Percentiles rank a stretch among this genome's conserved stretches.
These are phyloP conservation scores for Sympetrum striolatum DNA, from an alignment of 2,888 invertebrate genomes.

Conservation along the genomic window DNA sequence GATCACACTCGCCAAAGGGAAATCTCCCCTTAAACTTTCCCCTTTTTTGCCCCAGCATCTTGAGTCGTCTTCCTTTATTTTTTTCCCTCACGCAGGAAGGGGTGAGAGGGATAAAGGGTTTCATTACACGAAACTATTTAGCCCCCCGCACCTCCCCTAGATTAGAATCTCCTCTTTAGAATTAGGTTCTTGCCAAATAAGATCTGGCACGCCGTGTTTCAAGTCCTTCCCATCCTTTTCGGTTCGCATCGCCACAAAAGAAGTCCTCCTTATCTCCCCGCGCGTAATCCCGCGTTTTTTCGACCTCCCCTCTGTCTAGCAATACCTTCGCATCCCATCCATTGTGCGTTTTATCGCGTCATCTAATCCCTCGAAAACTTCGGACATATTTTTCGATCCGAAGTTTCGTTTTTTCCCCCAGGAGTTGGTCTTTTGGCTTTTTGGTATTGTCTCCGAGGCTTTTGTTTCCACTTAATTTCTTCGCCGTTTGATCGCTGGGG, in stretches of 20 bases:
- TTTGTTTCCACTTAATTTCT: slow-evolving; percentile 10
- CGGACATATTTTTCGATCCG: neutral
- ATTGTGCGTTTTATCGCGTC: slow-evolving; percentile 20
- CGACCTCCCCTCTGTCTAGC: neutral
- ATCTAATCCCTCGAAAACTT: slow-evolving; percentile 18
- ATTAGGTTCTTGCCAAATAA: slow-evolving; percentile 41
- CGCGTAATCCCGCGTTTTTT: neutral
- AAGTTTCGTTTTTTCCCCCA: neutral
- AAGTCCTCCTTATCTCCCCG: neutral
- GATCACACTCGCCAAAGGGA: slow-evolving; percentile 34
- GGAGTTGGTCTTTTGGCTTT: neutral
- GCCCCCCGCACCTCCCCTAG: neutral
- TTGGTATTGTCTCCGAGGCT: neutral
- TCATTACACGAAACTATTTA: slow-evolving; percentile 43
- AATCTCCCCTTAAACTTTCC: neutral
- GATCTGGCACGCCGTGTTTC: slow-evolving; percentile 39
- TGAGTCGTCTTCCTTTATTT: neutral
- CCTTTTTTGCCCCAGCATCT: neutral
- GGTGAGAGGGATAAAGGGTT: slow-evolving; percentile 19
- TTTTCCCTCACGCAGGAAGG: neutral
- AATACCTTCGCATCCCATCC: neutral
- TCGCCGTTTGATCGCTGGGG: slow-evolving; percentile 23
- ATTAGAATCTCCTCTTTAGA: slow-evolving; percentile 36
- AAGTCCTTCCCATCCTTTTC: slow-evolving; percentile 20
- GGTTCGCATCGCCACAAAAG: slow-evolving; percentile 31